Base-by-base conservation (phyloP, 2,888 invertebrate genomes). In the Xestia sexstrigata region DNA sequence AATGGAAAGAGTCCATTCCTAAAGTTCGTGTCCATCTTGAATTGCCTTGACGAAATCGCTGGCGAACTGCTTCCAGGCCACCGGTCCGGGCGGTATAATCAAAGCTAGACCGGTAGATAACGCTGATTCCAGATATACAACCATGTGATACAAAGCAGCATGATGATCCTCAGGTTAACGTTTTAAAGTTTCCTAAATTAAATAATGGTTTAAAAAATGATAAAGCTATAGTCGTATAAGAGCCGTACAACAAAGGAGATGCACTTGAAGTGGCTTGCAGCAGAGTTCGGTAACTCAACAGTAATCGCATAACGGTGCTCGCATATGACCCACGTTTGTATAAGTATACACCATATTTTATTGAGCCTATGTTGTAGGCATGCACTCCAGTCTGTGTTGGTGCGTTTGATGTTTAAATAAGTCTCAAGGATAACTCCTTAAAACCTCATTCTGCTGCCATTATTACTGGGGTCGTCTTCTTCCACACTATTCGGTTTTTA, bases 251-350 rank as follows among this genome's bases (percentile, higher is more conserved):
- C 75, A 84, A 75, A 70, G 83, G 71, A 70, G 13, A 85, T 60
- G 26, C 35, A 26, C 70, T 15, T 30, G 35, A 67, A 79, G 78
- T 75, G 66, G 71, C 77, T 68, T 63, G 70, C 60, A 72, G 63
- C 47, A 49, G 73, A 62, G 83, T 79, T 83, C 81, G 82, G 86
- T 87, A 85, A 85, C 79, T 80, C 72, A 74, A 72, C 70, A 75
- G 86, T 73, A 86, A 86, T 88, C 87, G 52, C 55, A 70, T 85
- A 88, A 86, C 89, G 87, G 87, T 76, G 35, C 45, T 20, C 60
- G 79, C 63, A 79, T 86, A 86, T 74, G 75, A 82, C 76, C 79
- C 76, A 65, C 49, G 76, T 75, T 78, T 70, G 39, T 75, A 77
- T 62, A 35, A 35, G 35, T 62, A 35, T 68, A 62, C 62, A 60